A percentile compares a stretch with the other conserved stretches of the same genome.
phyloP scores from a whole-genome alignment of 1,140 invertebrate genomes.

The Probaryconus sp. region DNA sequence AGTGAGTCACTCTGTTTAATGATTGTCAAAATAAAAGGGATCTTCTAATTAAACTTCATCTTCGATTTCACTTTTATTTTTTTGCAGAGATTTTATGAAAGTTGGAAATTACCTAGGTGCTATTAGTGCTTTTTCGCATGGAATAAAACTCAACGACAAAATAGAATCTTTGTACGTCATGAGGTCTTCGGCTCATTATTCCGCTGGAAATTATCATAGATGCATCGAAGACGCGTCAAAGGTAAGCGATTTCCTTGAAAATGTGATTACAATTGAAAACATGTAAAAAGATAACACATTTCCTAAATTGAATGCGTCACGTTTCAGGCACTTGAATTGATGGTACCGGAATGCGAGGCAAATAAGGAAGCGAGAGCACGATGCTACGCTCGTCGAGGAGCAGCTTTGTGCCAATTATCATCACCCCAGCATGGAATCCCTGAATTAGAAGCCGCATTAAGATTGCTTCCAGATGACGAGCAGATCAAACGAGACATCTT shows the following conservation, averaged over 20 bases:
- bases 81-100: conserved; percentile 84
- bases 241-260: conserved; percentile 70
- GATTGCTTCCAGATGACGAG: conserved; percentile 80
- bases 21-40: not conserved
- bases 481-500: conserved; percentile 75
- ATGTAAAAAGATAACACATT: too few species aligned
- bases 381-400: conserved; percentile 85
- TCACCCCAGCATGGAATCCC: conserved; percentile 84
- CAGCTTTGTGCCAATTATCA: conserved; percentile 84
- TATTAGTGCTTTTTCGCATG: conserved; percentile 88
- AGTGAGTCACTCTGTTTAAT: conserved; percentile 78
- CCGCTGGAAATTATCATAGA: conserved; percentile 85
- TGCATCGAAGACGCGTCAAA: conserved; percentile 82
- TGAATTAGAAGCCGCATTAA: conserved; percentile 86
- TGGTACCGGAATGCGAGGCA: conserved; percentile 83
- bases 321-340: conserved; percentile 83
- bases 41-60: conserved; percentile 10
- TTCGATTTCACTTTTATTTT: conserved; percentile 30
- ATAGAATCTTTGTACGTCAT: conserved; percentile 86
- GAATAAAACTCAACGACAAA: conserved; percentile 86
- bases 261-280: too few species aligned
- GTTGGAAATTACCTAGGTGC: conserved; percentile 87
- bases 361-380: conserved; percentile 85
- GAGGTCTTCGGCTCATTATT: conserved; percentile 87
- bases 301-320: too few species aligned